A percentile compares a stretch with the other conserved stretches of the same genome.
Conservation (phyloP, 2,797 vertebrate species). For the Setipinna tenuifilis region DNA sequence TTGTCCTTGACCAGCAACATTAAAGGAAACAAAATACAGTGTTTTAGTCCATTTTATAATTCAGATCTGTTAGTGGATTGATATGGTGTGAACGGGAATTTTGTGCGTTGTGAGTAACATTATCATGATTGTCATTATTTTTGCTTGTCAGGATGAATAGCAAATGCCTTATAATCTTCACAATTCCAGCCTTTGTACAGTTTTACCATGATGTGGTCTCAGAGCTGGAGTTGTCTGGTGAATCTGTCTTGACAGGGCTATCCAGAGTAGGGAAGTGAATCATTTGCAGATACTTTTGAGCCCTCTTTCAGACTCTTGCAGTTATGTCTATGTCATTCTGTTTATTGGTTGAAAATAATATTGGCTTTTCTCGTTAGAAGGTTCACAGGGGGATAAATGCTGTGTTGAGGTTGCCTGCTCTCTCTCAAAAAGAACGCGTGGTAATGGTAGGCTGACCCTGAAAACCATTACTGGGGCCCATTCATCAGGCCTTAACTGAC, state of each 20-base stretch:
- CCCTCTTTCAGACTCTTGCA: neutral
- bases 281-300: neutral
- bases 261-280: neutral
- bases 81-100: neutral
- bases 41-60: neutral
- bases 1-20: neutral
- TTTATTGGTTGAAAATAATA: constrained; percentile 37
- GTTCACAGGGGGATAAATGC: constrained; percentile 39
- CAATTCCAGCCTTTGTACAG: neutral
- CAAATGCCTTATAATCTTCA: neutral
- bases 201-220: neutral
- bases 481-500: constrained; percentile 65
- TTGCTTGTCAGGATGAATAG: neutral
- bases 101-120: neutral
- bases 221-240: neutral
- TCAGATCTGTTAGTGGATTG: neutral
- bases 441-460: constrained; percentile 64
- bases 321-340: constrained; percentile 25
- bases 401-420: constrained; percentile 32
- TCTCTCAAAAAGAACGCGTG: constrained; percentile 39
- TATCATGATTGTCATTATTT: constrained; percentile 4
- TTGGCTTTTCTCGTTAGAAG: constrained; percentile 43
- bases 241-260: neutral
- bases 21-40: neutral
- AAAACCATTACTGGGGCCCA: constrained; percentile 64